Evolutionary conservation across 2,888 invertebrate species (phyloP), one percentile per base, ranked within the genome.

Genomic region (Spodoptera exigua): DNA sequence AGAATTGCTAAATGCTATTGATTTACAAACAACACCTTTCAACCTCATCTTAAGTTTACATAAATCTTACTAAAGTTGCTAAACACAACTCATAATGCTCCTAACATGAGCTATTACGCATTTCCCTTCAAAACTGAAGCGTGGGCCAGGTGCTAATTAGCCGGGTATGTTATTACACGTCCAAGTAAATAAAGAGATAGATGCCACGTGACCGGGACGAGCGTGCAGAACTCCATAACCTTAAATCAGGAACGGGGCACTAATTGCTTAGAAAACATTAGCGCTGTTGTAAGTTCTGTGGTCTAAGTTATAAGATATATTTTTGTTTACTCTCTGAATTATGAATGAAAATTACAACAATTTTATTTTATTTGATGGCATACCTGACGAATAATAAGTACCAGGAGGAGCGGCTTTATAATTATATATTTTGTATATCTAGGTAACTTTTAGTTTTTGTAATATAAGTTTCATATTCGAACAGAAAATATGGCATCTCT

Each of bases 241-340:
- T 89, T 90, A 91, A 92, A 93, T 92, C 92, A 93, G 85, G 85
- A 84, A 91, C 87, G 86, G 88, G 86, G 89, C 86, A 87, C 92
- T 93, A 93, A 93, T 93, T 93, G 93, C 89, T 89, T 81, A 88
- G 89, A 92, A 90, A 90, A 91, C 92, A 92, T 91, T 91, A 89
- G 85, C 89, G 77, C 83, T 84, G 81, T 76, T 82, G 76, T 79
- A 77, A 69, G 57, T 44, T 27, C 39, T 17, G 0, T 34, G 78
- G 78, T 56, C 2, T 56, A 87, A 87, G 78, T 61, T 41, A 78
- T 36, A 73, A 81, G 73, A 61, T n/a, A n/a, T n/a, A 48, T 16
- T 44, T 1, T n/a, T 7, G 27, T 9, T 27, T 27, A 3, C 5
- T n/a, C n/a, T n/a, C n/a, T n/a, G n/a, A n/a, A n/a, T n/a, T n/a